These are phyloP conservation scores for Troilus luridus DNA, from an alignment of 2,888 invertebrate species.

Conservation along the genomic window DNA sequence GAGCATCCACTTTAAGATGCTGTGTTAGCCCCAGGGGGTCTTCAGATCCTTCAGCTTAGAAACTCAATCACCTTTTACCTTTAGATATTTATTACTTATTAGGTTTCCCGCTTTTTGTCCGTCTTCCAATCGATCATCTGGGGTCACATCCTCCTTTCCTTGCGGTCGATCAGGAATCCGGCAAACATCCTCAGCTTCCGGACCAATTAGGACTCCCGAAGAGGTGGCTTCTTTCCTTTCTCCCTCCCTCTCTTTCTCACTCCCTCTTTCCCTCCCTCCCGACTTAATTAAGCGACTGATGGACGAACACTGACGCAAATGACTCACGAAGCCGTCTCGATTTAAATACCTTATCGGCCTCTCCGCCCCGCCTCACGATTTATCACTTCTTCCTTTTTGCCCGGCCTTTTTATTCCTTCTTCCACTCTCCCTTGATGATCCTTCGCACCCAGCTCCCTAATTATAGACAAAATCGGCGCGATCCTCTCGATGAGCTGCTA, in stretches of 20 bases:
- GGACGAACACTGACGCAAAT: slow-evolving; percentile 61
- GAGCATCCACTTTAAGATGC: too few relatives aligned
- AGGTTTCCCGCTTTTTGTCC: too few relatives aligned
- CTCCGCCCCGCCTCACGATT: slow-evolving; percentile 52
- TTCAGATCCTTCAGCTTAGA: too few relatives aligned
- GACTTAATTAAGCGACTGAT: slow-evolving; percentile 62
- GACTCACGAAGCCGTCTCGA: slow-evolving; percentile 63
- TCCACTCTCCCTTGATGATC: background rate
- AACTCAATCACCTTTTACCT: too few relatives aligned
- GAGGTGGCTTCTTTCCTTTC: background rate
- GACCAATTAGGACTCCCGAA: background rate
- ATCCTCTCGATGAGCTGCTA: background rate
- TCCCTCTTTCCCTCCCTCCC: slow-evolving; percentile 46
- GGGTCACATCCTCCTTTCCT: background rate
- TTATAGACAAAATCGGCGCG: slow-evolving; percentile 8
- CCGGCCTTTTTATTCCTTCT: slow-evolving; percentile 32
- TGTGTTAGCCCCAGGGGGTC: too few relatives aligned
- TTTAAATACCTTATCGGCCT: slow-evolving; percentile 63
- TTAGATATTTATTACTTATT: too few relatives aligned
- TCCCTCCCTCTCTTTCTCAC: background rate
- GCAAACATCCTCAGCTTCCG: background rate
- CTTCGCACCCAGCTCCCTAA: slow-evolving; percentile 37
- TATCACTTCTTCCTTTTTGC: slow-evolving; percentile 39
- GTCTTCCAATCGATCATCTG: too few relatives aligned
- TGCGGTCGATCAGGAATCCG: slow-evolving; percentile 49